phyloP scores from a whole-genome alignment of 1,140 invertebrate genomes.

The Drosophila subpulchrella region DNA sequence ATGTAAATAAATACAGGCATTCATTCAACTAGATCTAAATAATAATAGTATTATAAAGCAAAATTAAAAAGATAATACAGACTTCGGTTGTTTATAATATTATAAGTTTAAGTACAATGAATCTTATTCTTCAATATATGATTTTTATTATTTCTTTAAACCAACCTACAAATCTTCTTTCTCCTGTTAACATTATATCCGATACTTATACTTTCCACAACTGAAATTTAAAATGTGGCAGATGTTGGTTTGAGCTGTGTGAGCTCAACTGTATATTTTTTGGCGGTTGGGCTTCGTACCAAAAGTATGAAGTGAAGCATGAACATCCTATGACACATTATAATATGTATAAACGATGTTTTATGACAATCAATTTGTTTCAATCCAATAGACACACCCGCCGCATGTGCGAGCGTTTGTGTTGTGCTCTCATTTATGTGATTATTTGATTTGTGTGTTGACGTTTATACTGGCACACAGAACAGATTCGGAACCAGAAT shows the following conservation, averaged over 20 bases:
- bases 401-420: constrained; percentile 28
- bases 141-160: no score
- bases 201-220: no score
- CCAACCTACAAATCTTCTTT: no score
- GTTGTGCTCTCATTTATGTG: constrained; percentile 79
- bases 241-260: constrained; percentile 1
- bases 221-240: constrained; percentile 7
- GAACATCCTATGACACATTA: constrained; percentile 79
- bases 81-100: no score
- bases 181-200: no score
- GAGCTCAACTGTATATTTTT: constrained; percentile 33
- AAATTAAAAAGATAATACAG: no score
- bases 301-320: constrained; percentile 67
- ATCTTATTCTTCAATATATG: no score
- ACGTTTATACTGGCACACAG: constrained; percentile 67
- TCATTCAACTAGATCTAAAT: no score
- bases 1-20: no score
- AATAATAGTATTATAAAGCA: no score
- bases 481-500: constrained; percentile 28
- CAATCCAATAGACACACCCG: constrained; percentile 77
- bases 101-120: no score
- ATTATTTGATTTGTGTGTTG: constrained; percentile 83
- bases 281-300: constrained; percentile 20
- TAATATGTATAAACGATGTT: constrained; percentile 82
- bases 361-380: constrained; percentile 83